Percentiles rank a stretch among this genome's conserved stretches.
phyloP scores from a whole-genome alignment of 2,113 vertebrate species.

The Shinisaurus crocodilurus region DNA sequence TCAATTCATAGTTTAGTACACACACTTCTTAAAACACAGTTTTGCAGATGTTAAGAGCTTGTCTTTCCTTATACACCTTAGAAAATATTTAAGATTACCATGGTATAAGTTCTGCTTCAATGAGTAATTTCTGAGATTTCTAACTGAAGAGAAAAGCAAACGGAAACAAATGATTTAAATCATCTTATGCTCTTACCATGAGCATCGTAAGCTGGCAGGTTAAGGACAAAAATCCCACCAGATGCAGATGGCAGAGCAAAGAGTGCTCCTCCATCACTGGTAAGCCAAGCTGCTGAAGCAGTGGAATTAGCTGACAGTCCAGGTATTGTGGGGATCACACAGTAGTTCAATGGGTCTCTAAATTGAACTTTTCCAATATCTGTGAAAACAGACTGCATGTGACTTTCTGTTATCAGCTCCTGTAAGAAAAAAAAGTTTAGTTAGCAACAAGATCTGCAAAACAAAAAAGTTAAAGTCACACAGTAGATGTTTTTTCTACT shows the following conservation, averaged over 20 bases:
- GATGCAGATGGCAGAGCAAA: conserved; percentile 86
- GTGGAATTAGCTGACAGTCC: conserved; percentile 72
- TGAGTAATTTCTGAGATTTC: background rate
- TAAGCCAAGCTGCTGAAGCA: conserved; percentile 85
- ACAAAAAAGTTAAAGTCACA: background rate
- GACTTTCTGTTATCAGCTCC: conserved; percentile 90
- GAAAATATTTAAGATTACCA: background rate
- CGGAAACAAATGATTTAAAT: background rate
- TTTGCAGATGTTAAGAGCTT: background rate
- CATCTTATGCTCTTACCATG: conserved; percentile 76
- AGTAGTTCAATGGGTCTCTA: conserved; percentile 83
- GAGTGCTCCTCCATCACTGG: conserved; percentile 86
- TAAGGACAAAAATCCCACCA: conserved; percentile 89
- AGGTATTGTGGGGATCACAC: conserved; percentile 78
- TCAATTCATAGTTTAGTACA: background rate
- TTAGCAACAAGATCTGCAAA: background rate
- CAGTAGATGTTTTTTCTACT: background rate
- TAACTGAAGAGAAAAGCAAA: background rate
- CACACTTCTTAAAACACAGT: background rate
- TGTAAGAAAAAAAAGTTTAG: conserved; percentile 55
- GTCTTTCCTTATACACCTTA: background rate
- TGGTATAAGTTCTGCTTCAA: background rate
- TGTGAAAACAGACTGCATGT: conserved; percentile 93
- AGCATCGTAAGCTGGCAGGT: conserved; percentile 81
- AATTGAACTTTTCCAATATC: conserved; percentile 89